Percentiles rank a stretch among this genome's conserved stretches.
These are phyloP conservation scores for Cerceris ruficornis DNA, from an alignment of 2,888 invertebrate genomes.

Conservation along the genomic window DNA sequence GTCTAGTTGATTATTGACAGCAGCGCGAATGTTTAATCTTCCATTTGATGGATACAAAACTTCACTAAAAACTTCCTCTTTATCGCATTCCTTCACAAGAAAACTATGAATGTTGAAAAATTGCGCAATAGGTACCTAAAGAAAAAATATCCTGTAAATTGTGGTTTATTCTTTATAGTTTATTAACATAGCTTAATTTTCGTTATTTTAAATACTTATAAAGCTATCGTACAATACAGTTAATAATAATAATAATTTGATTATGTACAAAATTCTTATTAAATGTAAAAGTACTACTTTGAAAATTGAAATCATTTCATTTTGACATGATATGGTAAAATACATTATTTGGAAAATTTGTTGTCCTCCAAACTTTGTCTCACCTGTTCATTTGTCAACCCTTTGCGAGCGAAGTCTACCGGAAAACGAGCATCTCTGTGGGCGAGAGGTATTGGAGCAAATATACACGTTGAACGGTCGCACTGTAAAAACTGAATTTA, in stretches of 20 bases:
- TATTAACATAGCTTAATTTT: constrained; percentile 37
- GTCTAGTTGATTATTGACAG: constrained; percentile 79
- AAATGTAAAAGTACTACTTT: not conserved
- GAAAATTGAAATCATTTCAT: not conserved
- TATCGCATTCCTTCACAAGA: constrained; percentile 62
- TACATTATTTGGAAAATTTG: not conserved
- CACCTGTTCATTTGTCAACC: not conserved
- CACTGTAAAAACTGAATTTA: no score
- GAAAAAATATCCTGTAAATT: constrained; percentile 15
- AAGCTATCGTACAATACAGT: not conserved
- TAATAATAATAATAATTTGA: not conserved
- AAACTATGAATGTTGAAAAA: constrained; percentile 26
- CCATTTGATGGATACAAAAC: constrained; percentile 50
- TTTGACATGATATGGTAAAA: not conserved
- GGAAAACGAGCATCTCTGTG: not conserved
- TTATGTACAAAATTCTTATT: not conserved
- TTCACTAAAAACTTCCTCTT: constrained; percentile 53
- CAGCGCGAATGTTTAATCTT: constrained; percentile 47
- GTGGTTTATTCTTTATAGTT: constrained; percentile 37
- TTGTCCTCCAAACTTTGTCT: not conserved
- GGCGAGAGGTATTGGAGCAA: not conserved
- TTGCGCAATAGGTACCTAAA: constrained; percentile 11
- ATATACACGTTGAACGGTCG: not conserved
- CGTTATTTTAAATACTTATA: not conserved
- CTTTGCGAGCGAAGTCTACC: not conserved